phyloP scores from a whole-genome alignment of 2,888 invertebrate genomes.

The Sphinx pinastri region DNA sequence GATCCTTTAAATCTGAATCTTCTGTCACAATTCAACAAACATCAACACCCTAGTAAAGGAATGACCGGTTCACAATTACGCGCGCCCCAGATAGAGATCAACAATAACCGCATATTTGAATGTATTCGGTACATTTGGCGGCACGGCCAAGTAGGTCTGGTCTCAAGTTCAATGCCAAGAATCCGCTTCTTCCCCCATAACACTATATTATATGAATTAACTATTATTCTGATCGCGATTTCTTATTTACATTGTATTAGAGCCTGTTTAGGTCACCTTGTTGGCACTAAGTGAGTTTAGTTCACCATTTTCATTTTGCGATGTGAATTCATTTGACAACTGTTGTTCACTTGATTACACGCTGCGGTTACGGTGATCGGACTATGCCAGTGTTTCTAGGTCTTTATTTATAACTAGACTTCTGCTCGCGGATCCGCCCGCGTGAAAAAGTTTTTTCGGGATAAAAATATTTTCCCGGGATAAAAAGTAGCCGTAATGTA shows the following conservation, averaged over 20 bases:
- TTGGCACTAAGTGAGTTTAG: slow-evolving; percentile 36
- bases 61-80: not conserved
- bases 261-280: slow-evolving; percentile 40
- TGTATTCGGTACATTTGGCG: slow-evolving; percentile 66
- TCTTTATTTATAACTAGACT: not conserved
- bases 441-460: no score
- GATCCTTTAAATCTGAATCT: not conserved
- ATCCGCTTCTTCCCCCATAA: slow-evolving; percentile 57
- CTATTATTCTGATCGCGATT: slow-evolving; percentile 51
- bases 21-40: not conserved
- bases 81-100: slow-evolving; percentile 17
- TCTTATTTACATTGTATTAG: slow-evolving; percentile 36
- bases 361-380: not conserved
- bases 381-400: not conserved
- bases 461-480: no score
- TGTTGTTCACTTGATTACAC: not conserved
- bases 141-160: slow-evolving; percentile 66
- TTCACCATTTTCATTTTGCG: slow-evolving; percentile 6
- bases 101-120: slow-evolving; percentile 38
- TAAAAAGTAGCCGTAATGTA: no score
- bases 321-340: slow-evolving; percentile 9
- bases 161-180: slow-evolving; percentile 79
- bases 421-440: no score
- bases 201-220: slow-evolving; percentile 43
- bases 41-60: not conserved